phyloP scores from a whole-genome alignment of 2,888 invertebrate genomes.

The Campopleginae sp. region DNA sequence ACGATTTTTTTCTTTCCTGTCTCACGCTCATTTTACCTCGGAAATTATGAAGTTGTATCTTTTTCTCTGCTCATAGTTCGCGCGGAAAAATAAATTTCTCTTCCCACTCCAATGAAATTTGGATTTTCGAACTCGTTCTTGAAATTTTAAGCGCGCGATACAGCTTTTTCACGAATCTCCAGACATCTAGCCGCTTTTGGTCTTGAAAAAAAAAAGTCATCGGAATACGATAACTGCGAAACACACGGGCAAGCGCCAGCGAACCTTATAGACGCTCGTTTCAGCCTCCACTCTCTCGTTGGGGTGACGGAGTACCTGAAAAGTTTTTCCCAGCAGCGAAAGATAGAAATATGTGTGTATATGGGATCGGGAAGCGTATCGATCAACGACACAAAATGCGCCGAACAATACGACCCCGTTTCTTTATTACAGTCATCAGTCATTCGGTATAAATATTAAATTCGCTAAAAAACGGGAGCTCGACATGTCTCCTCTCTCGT shows the following conservation, averaged over 20 bases:
- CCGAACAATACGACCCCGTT: constrained; percentile 82
- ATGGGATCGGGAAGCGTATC: constrained; percentile 74
- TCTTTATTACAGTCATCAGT: constrained; percentile 84
- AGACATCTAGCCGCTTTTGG: too few relatives aligned
- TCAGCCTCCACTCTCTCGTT: constrained; percentile 30
- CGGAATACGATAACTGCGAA: constrained; percentile 56
- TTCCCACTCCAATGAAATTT: too few relatives aligned
- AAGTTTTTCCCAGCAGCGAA: constrained; percentile 59
- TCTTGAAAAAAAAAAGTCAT: constrained; percentile 49
- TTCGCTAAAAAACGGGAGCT: constrained; percentile 81
- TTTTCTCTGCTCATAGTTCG: constrained; percentile 1
- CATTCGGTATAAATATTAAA: constrained; percentile 84
- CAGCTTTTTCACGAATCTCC: too few relatives aligned
- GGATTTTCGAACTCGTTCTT: not conserved
- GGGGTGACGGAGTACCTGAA: constrained; percentile 73
- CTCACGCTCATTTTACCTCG: constrained; percentile 15
- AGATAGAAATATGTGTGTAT: constrained; percentile 22
- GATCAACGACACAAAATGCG: constrained; percentile 84
- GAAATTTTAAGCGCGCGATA: too few relatives aligned
- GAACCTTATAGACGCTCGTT: constrained; percentile 48
- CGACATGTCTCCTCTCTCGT: constrained; percentile 56
- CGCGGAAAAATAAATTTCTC: too few relatives aligned
- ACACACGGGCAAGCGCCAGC: constrained; percentile 47
- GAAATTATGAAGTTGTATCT: constrained; percentile 59
- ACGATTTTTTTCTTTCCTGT: constrained; percentile 62